These are phyloP conservation scores for Hypomecis punctinalis DNA, from an alignment of 2,888 invertebrate genomes.

Conservation along the genomic window DNA sequence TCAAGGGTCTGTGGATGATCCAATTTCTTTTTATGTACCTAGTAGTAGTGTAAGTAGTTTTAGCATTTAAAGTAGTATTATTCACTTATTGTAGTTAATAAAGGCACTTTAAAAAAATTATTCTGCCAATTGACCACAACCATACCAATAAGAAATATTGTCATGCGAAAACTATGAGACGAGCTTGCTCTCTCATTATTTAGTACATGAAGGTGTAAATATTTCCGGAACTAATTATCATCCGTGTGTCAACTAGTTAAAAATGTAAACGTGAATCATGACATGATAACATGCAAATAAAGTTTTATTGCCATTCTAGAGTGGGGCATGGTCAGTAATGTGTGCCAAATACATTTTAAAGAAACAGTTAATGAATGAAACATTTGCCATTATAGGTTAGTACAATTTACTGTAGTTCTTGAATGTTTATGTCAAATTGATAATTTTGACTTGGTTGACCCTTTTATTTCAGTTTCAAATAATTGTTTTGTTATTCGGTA, in stretches of 20 bases:
- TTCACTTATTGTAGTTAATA: too few species aligned
- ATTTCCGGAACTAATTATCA: slow-evolving; percentile 1
- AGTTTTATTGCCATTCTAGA: slow-evolving; percentile 3
- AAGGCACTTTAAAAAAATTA: too few species aligned
- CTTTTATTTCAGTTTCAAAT: too few species aligned
- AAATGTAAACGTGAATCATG: slow-evolving; percentile 11
- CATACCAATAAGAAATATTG: background rate
- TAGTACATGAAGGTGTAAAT: background rate
- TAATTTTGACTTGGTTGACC: too few species aligned
- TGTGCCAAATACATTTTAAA: background rate
- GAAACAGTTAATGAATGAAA: background rate
- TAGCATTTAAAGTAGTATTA: too few species aligned
- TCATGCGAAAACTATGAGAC: background rate
- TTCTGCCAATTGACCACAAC: background rate
- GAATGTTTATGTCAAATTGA: too few species aligned
- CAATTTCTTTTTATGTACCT: too few species aligned
- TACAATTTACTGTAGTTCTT: too few species aligned
- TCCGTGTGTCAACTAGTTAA: slow-evolving; percentile 9
- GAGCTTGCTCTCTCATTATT: background rate
- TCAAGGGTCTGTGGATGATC: too few species aligned
- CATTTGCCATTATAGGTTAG: too few species aligned
- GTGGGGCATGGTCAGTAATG: background rate
- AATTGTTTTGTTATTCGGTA: too few species aligned
- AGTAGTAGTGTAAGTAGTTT: too few species aligned
- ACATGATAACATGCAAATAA: slow-evolving; percentile 17